Evolutionary conservation across 2,113 vertebrate species (phyloP), one percentile per base, ranked within the genome.

Genomic region (Chauna torquata): DNA sequence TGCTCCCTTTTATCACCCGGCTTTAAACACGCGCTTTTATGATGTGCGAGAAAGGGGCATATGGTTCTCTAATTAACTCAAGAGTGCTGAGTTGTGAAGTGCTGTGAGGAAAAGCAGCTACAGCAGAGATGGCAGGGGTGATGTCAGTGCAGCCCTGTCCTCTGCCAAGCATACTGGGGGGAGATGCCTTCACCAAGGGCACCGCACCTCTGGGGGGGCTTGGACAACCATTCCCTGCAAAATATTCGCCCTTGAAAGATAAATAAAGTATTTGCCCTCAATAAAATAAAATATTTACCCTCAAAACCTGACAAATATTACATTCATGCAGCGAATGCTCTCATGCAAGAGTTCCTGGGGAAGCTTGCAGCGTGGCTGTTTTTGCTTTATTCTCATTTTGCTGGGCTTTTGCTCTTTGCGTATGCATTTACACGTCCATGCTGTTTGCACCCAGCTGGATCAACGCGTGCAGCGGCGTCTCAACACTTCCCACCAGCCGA

Each of bases 21-120:
- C 85, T 92, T 88, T 94, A 96, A 96, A 96, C 87, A 76, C 6
- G 2, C 20, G 14, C 81, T 96, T 97, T 96, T 96, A 97, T 78
- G 95, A 96, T 92, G 96, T 96, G 97, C 1, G 90, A 97, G 95
- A 86, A 94, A 83, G 94, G 94, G 89, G 96, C 94, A 95, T 92
- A 89, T 95, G 94, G 95, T 94, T 96, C 93, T 91, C 82, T 97
- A 95, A 97, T 96, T 94, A 95, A 85, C 94, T 94, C 22, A 16
- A 64, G 89, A 95, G 96, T 66, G 97, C 91, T 92, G 95, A 96
- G 84, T 89, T 96, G 95, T 87, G 91, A 95, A 95, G 91, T 47
- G 92, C 57, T 70, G 87, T 3, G 55, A 95, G 91, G 76, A 75
- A 88, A 97, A 93, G 87, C 95, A 93, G 94, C 88, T 94, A 65